These are phyloP conservation scores for Phalera bucephala DNA, from an alignment of 2,888 invertebrate genomes.

Conservation along the genomic window DNA sequence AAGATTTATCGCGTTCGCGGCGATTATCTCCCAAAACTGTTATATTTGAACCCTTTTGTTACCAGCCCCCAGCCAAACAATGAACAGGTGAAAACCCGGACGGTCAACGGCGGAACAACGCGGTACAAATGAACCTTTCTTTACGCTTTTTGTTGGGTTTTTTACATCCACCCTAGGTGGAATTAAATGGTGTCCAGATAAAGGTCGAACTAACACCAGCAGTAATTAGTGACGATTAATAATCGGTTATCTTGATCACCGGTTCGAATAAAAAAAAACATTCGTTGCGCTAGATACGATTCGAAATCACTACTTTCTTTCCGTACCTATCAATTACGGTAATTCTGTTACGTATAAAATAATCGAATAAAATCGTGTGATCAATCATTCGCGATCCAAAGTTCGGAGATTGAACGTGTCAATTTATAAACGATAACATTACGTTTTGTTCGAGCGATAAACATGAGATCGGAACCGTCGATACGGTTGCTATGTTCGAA, in stretches of 20 bases:
- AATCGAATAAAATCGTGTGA: constrained; percentile 33
- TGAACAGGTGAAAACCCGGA: constrained; percentile 67
- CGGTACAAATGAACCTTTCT: constrained; percentile 68
- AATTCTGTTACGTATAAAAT: constrained; percentile 14
- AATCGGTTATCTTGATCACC: constrained; percentile 79
- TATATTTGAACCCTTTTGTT: constrained; percentile 80
- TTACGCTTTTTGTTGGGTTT: constrained; percentile 74
- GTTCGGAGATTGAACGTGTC: constrained; percentile 46
- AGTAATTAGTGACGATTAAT: constrained; percentile 82
- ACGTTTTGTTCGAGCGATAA: constrained; percentile 36
- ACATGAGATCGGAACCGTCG: constrained; percentile 45
- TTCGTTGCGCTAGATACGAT: constrained; percentile 45
- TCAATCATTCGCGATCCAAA: constrained; percentile 55
- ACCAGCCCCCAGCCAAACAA: constrained; percentile 74
- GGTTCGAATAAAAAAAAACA: constrained; percentile 64
- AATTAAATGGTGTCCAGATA: constrained; percentile 79
- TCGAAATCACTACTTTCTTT: constrained; percentile 36
- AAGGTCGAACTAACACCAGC: constrained; percentile 81
- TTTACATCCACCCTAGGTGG: constrained; percentile 46
- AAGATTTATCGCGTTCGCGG: constrained; percentile 70
- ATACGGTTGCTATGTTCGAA: constrained; percentile 56
- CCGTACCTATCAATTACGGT: constrained; percentile 29
- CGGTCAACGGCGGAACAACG: constrained; percentile 51
- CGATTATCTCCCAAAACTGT: constrained; percentile 77
- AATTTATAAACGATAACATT: constrained; percentile 59